Evolutionary conservation across 1,140 invertebrate species (phyloP).

Genomic region (Galendromus occidentalis): DNA sequence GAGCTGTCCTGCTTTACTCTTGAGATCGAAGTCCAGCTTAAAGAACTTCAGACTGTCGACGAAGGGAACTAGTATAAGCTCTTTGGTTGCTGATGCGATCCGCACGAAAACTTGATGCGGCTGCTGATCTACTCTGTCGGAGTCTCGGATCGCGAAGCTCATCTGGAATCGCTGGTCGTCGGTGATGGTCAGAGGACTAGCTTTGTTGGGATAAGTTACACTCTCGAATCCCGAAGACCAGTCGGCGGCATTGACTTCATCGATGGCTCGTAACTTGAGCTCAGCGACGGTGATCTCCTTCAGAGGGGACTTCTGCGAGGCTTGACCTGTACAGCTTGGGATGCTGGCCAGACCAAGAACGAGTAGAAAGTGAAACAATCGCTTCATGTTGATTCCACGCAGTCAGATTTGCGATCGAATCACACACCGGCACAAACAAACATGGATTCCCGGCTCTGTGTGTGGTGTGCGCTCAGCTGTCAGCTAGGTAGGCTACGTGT

Average conservation of each 20-base stretch:
- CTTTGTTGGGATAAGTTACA: neutral
- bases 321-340: neutral
- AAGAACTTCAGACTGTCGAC: neutral
- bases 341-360: too few species aligned
- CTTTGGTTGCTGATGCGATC: neutral
- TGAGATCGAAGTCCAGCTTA: conserved; percentile 40
- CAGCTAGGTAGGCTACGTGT: too few species aligned
- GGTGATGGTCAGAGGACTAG: neutral
- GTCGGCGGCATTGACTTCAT: neutral
- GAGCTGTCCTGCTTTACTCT: conserved; percentile 55
- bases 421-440: too few species aligned
- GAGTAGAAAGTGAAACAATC: too few species aligned
- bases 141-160: neutral
- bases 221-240: neutral
- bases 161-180: neutral
- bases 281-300: neutral
- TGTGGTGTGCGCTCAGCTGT: too few species aligned
- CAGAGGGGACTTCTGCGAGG: neutral
- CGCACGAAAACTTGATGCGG: conserved; percentile 6
- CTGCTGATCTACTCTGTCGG: neutral
- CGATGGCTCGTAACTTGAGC: neutral
- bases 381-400: too few species aligned
- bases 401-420: too few species aligned
- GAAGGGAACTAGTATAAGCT: neutral
- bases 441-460: too few species aligned